Conservation (phyloP, 37 sponge, comb jelly and placozoan species). For the Cliona cf. orientalis region DNA sequence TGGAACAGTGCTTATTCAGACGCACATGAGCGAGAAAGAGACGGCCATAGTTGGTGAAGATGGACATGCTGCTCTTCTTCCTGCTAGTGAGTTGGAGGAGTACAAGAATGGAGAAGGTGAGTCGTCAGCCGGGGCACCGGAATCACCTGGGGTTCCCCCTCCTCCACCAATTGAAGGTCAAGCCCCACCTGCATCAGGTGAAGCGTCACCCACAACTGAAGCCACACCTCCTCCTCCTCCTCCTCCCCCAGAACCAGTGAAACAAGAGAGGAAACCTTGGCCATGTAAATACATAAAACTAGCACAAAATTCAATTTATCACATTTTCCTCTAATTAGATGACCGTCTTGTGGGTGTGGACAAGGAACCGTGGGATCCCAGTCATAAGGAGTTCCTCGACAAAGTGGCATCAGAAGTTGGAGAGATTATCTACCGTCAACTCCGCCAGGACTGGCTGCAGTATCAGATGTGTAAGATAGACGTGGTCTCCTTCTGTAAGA, state of each 20-base stretch:
- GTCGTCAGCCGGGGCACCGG: background rate
- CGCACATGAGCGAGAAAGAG: conserved; percentile 63
- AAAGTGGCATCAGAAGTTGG: conserved; percentile 40
- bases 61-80: conserved; percentile 31
- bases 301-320: no score
- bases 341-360: conserved; percentile 33
- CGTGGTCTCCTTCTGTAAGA: conserved; percentile 71
- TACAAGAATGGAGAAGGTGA: conserved; percentile 23
- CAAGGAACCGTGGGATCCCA: conserved; percentile 24
- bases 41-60: conserved; percentile 49
- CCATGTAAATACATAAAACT: background rate
- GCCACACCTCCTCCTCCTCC: background rate
- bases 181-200: background rate
- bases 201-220: background rate
- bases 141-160: background rate
- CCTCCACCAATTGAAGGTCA: background rate
- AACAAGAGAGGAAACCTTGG: background rate
- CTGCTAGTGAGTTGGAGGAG: conserved; percentile 28
- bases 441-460: conserved; percentile 72
- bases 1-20: conserved; percentile 38
- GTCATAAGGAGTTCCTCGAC: conserved; percentile 48
- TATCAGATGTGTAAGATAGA: conserved; percentile 75
- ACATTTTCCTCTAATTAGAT: no score
- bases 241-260: background rate
- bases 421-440: conserved; percentile 61